Conservation (phyloP, 2,797 vertebrate genomes). For the Macrochelys suwanniensis region DNA sequence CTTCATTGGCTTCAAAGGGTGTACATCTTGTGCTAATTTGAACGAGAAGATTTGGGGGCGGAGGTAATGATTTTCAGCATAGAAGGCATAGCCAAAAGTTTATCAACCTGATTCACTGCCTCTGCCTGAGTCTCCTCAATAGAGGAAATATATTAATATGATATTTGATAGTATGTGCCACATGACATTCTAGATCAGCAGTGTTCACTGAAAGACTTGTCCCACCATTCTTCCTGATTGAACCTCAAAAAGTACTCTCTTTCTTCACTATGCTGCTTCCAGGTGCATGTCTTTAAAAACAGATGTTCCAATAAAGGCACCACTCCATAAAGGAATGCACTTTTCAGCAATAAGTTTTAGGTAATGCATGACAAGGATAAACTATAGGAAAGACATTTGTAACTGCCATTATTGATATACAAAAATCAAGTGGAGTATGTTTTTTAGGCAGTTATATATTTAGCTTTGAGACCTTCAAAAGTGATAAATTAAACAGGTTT, state of each 20-base stretch:
- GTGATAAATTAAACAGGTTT: fast-evolving
- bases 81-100: not conserved
- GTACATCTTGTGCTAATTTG: not conserved
- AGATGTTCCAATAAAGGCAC: not conserved
- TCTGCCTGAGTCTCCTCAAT: not conserved
- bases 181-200: not conserved
- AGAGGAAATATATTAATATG: not conserved
- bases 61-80: not conserved
- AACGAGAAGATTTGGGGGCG: not conserved
- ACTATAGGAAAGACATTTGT: not conserved
- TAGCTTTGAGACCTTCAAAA: not conserved
- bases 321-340: not conserved
- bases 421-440: not conserved
- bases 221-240: not conserved
- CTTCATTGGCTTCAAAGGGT: not conserved
- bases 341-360: not conserved
- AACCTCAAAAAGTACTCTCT: not conserved
- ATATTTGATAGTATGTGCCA: too few species aligned
- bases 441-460: not conserved
- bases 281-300: fast-evolving
- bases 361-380: not conserved
- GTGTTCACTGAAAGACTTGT: not conserved
- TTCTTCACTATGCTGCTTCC: not conserved
- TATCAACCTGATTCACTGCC: not conserved
- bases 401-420: not conserved